phyloP scores from a whole-genome alignment of 2,113 vertebrate species.

The Sciurus niger region DNA sequence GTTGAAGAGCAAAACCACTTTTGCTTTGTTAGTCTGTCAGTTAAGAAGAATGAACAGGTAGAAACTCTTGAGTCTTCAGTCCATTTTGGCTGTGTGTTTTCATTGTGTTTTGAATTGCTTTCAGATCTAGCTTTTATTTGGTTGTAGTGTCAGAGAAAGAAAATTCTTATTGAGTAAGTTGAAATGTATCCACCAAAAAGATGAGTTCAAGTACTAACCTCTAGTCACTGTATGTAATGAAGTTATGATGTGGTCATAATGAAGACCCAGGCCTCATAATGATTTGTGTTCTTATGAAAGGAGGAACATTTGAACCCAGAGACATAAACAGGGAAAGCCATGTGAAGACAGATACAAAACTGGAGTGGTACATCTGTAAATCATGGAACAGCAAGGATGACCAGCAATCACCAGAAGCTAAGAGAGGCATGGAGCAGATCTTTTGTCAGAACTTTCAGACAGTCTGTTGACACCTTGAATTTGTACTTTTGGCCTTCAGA shows the following conservation, averaged over 20 bases:
- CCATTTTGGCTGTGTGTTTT: background rate
- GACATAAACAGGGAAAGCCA: background rate
- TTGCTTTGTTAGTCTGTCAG: background rate
- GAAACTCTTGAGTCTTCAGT: background rate
- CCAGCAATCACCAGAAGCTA: background rate
- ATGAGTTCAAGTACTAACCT: background rate
- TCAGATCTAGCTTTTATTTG: slow-evolving; percentile 37
- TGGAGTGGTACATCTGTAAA: background rate
- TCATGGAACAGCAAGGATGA: background rate
- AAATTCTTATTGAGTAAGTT: background rate
- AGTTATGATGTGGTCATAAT: background rate
- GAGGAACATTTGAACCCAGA: background rate
- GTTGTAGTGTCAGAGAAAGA: background rate
- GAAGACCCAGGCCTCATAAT: background rate
- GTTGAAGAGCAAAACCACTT: background rate
- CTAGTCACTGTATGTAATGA: background rate
- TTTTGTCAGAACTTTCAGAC: background rate
- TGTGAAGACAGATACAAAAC: background rate
- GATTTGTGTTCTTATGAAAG: background rate
- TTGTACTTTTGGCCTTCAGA: background rate
- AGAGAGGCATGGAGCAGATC: background rate
- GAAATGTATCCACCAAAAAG: background rate
- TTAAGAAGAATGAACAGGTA: background rate
- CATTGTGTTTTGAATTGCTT: background rate
- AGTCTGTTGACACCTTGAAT: background rate